Base-by-base conservation (phyloP, 1,140 invertebrate species). In the Drosophila suzukii region DNA sequence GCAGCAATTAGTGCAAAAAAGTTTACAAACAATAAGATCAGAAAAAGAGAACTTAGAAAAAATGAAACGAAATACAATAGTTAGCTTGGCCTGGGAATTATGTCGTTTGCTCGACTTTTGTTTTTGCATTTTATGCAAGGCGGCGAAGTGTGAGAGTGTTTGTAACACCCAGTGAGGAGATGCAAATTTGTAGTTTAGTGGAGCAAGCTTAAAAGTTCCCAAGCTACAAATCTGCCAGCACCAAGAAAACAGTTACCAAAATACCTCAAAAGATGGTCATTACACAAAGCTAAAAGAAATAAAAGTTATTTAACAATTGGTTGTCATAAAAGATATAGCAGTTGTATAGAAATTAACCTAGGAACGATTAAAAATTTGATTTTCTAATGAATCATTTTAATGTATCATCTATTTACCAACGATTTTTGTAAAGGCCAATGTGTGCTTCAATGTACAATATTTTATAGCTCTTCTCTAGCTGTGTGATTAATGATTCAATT, bases 1-100 rank as follows among this genome's bases (percentile, higher is more conserved):
- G 53, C 56, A 66, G 61, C 81, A 83, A 83, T 83, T 83, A 83
- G 76, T 73, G 72, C 76, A 84, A 80, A 70, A 74, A 84, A 75
- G 57, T 60, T 58, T 49, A 36, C 60, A 76, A 84, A 84, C 81
- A 83, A 80, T 83, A 83, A 80, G 75, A 84, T 76, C 71, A 80
- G 65, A 76, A 79, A 60, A 67, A 63, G 30, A 59, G 57, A 81
- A 73, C 55, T 58, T 46, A 46, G 56, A 55, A 53, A 76, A 49
- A 58, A 57, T 24, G 38, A 27, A 43, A 47, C 11, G 43, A 57
- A 51, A 17, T 10, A 78, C 49, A 75, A 54, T 39, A 72, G 54
- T 50, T 55, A 27, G 13, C 20, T 38, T 44, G 55, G 60, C 76
- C 67, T 83, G 81, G 81, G 81, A 83, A 83, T 84, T 76, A 84